Conservation (phyloP, 2,113 vertebrate species). For the Chaetodon trifascialis region DNA sequence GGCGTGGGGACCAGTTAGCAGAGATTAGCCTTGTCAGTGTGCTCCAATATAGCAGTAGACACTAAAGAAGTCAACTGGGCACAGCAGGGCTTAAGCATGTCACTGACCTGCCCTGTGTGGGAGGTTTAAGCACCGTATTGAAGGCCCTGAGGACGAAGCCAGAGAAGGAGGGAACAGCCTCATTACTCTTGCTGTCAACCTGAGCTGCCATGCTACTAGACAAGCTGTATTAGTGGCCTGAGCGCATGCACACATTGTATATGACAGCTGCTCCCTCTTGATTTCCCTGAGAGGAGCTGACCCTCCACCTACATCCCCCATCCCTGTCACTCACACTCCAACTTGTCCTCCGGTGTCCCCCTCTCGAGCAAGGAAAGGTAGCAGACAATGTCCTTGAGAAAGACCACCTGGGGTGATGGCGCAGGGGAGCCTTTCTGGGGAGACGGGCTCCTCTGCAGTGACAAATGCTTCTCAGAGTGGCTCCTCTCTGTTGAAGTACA, state of each 20-base stretch:
- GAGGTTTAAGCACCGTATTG: constrained; percentile 13
- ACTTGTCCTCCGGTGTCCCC: constrained; percentile 94
- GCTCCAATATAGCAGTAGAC: constrained; percentile 41
- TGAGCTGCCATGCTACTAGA: constrained; percentile 2
- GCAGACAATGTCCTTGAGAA: constrained; percentile 95
- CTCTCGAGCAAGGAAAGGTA: constrained; percentile 96
- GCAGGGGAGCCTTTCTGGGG: constrained; percentile 72
- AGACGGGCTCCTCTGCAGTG: constrained; percentile 82
- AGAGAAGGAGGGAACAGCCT: constrained; percentile 12
- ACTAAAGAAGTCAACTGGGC: constrained; percentile 42
- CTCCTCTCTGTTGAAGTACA: constrained; percentile 75
- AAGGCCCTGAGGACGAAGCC: constrained; percentile 1
- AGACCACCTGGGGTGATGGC: constrained; percentile 85
- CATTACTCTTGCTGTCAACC: constrained; percentile 26
- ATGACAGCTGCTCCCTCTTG: not conserved
- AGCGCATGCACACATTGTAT: not conserved
- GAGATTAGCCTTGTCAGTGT: constrained; percentile 51
- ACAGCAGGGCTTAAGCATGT: constrained; percentile 35
- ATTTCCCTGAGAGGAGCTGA: constrained; percentile 8
- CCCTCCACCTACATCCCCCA: not conserved
- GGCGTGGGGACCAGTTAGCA: constrained; percentile 32
- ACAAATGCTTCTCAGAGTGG: constrained; percentile 82
- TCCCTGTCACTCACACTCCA: constrained; percentile 90
- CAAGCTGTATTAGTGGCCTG: not conserved
- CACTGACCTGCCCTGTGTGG: constrained; percentile 26